A percentile compares a stretch with the other conserved stretches of the same genome.
Evolutionary conservation across 2,113 vertebrate species (phyloP).

Genomic region (Daboia siamensis): DNA sequence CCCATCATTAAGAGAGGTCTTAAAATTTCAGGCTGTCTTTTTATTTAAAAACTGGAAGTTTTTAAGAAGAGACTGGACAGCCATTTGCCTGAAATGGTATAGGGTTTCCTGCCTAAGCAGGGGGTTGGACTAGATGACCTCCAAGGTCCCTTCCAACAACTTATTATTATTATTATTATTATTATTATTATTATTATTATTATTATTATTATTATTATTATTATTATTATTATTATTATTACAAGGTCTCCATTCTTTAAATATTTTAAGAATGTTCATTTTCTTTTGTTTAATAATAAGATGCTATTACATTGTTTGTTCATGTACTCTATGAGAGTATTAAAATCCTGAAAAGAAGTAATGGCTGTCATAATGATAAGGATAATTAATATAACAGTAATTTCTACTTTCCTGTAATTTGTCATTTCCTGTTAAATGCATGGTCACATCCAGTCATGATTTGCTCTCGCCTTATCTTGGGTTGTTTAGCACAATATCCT

Average conservation of each 20-base stretch:
- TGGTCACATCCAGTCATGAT: neutral
- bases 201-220: no score
- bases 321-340: neutral
- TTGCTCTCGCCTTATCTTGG: neutral
- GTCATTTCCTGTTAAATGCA: neutral
- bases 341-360: neutral
- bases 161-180: no score
- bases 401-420: neutral
- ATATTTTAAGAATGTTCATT: neutral
- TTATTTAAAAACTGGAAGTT: no score
- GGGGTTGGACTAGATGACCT: no score
- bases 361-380: neutral
- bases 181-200: no score
- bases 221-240: no score
- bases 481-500: neutral
- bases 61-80: no score
- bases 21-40: neutral
- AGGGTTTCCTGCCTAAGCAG: no score
- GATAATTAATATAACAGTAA: neutral
- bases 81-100: no score
- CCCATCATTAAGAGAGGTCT: neutral
- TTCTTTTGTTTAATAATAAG: neutral
- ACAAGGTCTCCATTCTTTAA: neutral
- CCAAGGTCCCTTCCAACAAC: no score
- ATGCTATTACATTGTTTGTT: neutral